Evolutionary conservation across 1,140 invertebrate species (phyloP).

Genomic region (Diachasma alloeum): DNA sequence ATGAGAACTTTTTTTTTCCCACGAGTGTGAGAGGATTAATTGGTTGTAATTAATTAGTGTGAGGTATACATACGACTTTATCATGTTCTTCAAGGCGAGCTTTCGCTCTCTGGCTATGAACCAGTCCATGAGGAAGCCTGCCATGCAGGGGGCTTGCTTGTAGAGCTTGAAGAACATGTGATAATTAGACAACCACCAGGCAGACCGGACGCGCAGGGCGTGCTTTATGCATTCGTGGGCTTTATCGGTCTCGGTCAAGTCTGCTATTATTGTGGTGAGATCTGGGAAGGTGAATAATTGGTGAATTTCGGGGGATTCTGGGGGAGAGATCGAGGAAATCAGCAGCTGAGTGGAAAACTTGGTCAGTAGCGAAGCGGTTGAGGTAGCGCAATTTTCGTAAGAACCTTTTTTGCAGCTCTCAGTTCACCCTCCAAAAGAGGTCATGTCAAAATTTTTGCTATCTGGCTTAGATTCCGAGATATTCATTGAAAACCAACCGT

Average conservation of each 20-base stretch:
- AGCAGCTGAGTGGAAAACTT: too few species aligned
- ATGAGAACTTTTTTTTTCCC: background rate
- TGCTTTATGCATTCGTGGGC: slow-evolving; percentile 85
- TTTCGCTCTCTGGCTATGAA: slow-evolving; percentile 93
- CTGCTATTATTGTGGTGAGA: slow-evolving; percentile 88
- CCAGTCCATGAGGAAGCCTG: slow-evolving; percentile 97
- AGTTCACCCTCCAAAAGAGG: too few species aligned
- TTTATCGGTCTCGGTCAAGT: slow-evolving; percentile 80
- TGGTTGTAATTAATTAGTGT: background rate
- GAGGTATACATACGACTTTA: slow-evolving; percentile 91
- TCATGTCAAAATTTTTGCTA: too few species aligned
- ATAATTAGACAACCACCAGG: slow-evolving; percentile 92
- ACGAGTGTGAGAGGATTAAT: slow-evolving; percentile 17
- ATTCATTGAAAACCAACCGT: too few species aligned
- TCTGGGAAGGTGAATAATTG: slow-evolving; percentile 72
- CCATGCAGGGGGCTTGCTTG: slow-evolving; percentile 88
- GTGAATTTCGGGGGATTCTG: too few species aligned
- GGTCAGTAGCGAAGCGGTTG: too few species aligned
- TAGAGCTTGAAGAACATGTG: slow-evolving; percentile 93
- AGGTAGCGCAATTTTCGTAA: too few species aligned
- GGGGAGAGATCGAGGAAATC: too few species aligned
- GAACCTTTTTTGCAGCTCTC: too few species aligned
- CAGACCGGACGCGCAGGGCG: slow-evolving; percentile 85
- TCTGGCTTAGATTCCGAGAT: too few species aligned
- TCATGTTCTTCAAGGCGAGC: slow-evolving; percentile 85